phyloP scores from a whole-genome alignment of 1,140 invertebrate genomes.

The Sitobion miscanthi region DNA sequence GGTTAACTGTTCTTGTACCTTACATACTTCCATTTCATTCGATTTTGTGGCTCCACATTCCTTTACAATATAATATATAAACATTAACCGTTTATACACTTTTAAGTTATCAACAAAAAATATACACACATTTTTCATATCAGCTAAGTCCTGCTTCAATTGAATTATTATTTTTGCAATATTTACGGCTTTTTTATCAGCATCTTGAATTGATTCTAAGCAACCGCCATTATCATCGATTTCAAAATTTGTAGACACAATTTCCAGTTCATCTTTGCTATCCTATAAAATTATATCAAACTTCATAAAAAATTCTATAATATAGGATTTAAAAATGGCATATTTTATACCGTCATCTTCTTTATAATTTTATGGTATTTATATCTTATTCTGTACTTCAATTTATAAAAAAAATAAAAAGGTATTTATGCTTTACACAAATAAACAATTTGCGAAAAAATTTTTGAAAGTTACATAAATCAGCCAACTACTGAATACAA shows the following conservation, averaged over 20 bases:
- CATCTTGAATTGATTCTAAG: not conserved
- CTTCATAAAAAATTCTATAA: too few relatives aligned
- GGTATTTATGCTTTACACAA: not conserved
- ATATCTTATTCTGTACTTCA: not conserved
- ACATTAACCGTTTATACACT: not conserved
- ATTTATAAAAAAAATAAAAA: not conserved
- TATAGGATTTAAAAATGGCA: not conserved
- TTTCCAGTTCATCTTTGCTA: constrained; percentile 13
- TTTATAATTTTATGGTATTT: not conserved
- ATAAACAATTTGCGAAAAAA: not conserved
- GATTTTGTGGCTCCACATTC: not conserved
- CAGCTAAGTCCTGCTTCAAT: not conserved
- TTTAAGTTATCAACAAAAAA: not conserved
- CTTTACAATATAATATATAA: not conserved
- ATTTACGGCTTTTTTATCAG: not conserved
- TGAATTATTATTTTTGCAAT: not conserved
- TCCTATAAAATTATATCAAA: constrained; percentile 1
- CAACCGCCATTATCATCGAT: not conserved
- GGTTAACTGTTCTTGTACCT: not conserved
- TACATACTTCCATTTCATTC: not conserved
- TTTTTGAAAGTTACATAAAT: not conserved
- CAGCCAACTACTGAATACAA: not conserved
- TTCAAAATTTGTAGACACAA: not conserved
- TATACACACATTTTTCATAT: not conserved
- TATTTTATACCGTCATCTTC: constrained; percentile 14